Base-by-base conservation (phyloP, 2,113 vertebrate genomes). In the Phainopepla nitens region DNA sequence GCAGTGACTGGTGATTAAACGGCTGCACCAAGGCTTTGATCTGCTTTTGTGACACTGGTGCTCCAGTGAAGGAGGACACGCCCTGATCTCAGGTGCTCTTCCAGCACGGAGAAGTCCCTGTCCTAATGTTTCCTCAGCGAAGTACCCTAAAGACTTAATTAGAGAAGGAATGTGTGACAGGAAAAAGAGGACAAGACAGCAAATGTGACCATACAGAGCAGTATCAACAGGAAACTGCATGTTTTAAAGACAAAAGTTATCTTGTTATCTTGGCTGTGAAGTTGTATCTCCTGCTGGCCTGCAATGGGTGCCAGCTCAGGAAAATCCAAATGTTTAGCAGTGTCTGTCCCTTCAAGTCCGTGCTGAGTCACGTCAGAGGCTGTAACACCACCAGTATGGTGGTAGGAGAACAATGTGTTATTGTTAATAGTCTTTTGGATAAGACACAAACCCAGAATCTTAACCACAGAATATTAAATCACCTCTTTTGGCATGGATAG, bases 401-500 rank as follows among this genome's bases (percentile, higher is more conserved):
- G 64, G 79, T 54, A 56, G 89, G 70, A 79, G 81, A 94, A 88
- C 92, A 93, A 87, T 94, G 84, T 93, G 61, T 92, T 95, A 51
- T 92, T 95, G 88, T 93, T 93, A 92, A 78, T 90, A 87, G 10
- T 89, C 87, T 66, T 91, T 76, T 94, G 94, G 86, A 85, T 92
- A 89, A 90, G 81, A 65, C 51, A 58, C 88, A 86, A 95, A 87
- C n/a, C 82, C 91, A 84, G 81, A 84, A 73, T 92, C 88, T 86
- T 75, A 96, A 87, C 94, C 94, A 76, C 93, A 83, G 79, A 90
- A 88, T 95, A 90, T 95, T 94, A 88, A 93, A 95, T 95, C 93
- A 96, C 89, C 90, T 82, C 94, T 90, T 96, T 92, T 92, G 93
- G 82, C 89, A 94, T 50, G 81, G 95, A 92, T 96, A 94, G 94